Base-by-base conservation (phyloP, 2,888 invertebrate species). In the Fabriciana adippe region DNA sequence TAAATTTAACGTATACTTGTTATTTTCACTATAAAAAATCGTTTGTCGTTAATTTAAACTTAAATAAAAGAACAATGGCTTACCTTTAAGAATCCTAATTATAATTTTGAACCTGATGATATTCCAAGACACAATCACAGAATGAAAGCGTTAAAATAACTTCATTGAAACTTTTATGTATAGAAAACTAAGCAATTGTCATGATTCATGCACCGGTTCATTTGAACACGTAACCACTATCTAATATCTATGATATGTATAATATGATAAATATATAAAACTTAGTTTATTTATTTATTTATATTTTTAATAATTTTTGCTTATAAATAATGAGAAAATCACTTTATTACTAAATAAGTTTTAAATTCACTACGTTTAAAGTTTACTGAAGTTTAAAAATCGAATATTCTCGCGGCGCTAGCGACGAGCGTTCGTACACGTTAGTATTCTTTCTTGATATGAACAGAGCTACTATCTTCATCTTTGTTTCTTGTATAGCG, bases 391-490 rank as follows among this genome's bases (percentile, higher is more conserved):
- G 66, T 80, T 83, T 73, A 75, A 85, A 82, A 76, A 82, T 77
- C 68, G 73, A 81, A 79, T 78, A 74, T 55, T 69, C 73, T 64
- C 69, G 77, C 75, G 76, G 79, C 75, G 83, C 87, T 86, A 80
- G 83, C 85, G 83, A 83, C 87, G 86, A 80, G 83, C 85, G 83
- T 85, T 79, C 71, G 72, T 74, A 73, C 75, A 68, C 72, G 69
- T 70, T 81, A 70, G 75, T 83, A 74, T 78, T 79, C 78, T 81
- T 82, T 86, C 86, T 85, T 78, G 78, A 76, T 85, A 79, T 87
- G 80, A 81, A 76, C 76, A 72, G 76, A 80, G 75, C 74, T 61
- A 66, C 61, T 79, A 73, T 68, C 54, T 72, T 69, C 72, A 67
- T 86, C 85, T 75, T 81, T 74, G 69, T 85, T 79, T 70, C 53